phyloP scores from a whole-genome alignment of 2,888 invertebrate species.

The Latrodectus hesperus region DNA sequence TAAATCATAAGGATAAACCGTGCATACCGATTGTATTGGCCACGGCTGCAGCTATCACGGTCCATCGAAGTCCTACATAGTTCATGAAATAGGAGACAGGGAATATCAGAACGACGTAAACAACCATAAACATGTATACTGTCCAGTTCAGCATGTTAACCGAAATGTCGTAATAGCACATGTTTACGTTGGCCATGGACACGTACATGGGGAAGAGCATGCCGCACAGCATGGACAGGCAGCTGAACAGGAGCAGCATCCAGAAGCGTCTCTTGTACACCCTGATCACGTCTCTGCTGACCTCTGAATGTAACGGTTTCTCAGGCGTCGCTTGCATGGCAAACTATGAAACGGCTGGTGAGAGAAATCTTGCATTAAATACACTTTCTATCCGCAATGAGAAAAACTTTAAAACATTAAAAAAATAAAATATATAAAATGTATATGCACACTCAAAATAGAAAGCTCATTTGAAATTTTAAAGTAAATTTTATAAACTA shows the following conservation, averaged over 20 bases:
- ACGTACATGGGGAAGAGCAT: neutral
- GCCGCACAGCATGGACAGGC: neutral
- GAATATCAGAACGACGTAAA: conserved; percentile 96
- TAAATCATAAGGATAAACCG: too few species aligned
- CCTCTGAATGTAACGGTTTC: too few species aligned
- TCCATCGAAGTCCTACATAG: conserved; percentile 81
- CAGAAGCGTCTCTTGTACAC: neutral
- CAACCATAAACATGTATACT: neutral
- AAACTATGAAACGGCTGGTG: too few species aligned
- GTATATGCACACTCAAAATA: too few species aligned
- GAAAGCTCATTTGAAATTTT: too few species aligned
- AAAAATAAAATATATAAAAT: too few species aligned
- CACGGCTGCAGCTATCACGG: conserved; percentile 74
- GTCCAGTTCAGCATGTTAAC: neutral
- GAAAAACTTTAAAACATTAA: too few species aligned
- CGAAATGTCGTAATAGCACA: neutral
- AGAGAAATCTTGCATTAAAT: too few species aligned
- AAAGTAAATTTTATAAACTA: too few species aligned
- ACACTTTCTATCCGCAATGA: too few species aligned
- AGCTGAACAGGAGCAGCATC: neutral
- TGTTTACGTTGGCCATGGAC: neutral
- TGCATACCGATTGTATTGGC: conserved; percentile 75
- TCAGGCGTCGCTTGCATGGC: too few species aligned
- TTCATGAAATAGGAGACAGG: conserved; percentile 97
- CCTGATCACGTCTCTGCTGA: neutral